Percentiles rank a stretch among this genome's conserved stretches.
These are phyloP conservation scores for Mola mola DNA, from an alignment of 2,113 vertebrate genomes.

Conservation along the genomic window DNA sequence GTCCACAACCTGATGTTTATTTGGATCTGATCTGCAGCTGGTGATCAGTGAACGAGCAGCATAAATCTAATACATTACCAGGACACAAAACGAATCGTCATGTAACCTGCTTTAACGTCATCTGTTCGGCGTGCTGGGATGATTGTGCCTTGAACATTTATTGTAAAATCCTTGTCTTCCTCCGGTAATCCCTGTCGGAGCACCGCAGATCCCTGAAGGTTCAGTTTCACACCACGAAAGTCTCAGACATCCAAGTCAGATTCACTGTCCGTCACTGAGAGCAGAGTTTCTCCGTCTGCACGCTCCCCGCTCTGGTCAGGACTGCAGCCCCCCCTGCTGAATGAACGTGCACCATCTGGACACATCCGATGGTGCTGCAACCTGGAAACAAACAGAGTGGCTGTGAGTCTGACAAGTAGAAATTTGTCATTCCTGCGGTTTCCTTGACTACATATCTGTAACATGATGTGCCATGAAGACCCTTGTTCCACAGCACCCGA, in stretches of 20 bases:
- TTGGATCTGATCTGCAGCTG: slow-evolving; percentile 3
- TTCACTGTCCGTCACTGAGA: slow-evolving; percentile 97
- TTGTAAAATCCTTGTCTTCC: too few relatives aligned
- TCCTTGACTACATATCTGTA: too few relatives aligned
- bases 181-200: not conserved
- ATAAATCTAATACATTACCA: not conserved
- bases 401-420: too few relatives aligned
- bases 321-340: slow-evolving; percentile 88
- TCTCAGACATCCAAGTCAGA: slow-evolving; percentile 97
- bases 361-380: slow-evolving; percentile 92
- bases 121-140: too few relatives aligned
- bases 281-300: slow-evolving; percentile 89
- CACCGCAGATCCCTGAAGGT: slow-evolving; percentile 22
- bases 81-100: slow-evolving; percentile 1
- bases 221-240: slow-evolving; percentile 13
- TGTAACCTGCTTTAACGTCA: not conserved
- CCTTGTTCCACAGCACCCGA: too few relatives aligned
- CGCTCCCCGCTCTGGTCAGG: slow-evolving; percentile 88
- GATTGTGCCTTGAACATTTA: too few relatives aligned
- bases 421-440: too few relatives aligned
- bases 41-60: not conserved
- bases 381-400: slow-evolving; percentile 68
- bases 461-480: too few relatives aligned
- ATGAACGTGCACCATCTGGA: slow-evolving; percentile 85
- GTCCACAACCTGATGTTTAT: too few relatives aligned